These are phyloP conservation scores for Chloroceryle inda DNA, from an alignment of 2,797 vertebrate genomes.

Conservation along the genomic window DNA sequence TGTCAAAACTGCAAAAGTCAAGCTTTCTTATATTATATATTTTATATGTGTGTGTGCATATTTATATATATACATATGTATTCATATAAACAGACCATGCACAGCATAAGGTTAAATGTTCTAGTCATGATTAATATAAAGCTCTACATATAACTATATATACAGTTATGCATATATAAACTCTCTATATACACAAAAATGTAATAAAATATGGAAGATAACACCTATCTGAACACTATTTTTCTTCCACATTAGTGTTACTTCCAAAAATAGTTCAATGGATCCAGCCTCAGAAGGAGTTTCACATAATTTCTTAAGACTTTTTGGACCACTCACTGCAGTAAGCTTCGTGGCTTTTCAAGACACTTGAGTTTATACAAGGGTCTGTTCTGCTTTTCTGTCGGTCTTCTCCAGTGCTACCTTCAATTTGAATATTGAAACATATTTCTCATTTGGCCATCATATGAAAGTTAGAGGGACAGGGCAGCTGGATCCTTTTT, in stretches of 20 bases:
- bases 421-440: not conserved
- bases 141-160: not conserved
- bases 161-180: not conserved
- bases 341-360: not conserved
- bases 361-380: not conserved
- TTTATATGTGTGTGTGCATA: not conserved
- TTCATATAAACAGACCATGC: not conserved
- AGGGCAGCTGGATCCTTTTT: not conserved
- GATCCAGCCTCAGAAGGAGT: not conserved
- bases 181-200: not conserved
- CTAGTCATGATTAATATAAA: not conserved
- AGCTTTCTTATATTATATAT: not conserved
- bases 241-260: not conserved
- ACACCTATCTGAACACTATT: not conserved
- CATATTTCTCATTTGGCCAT: not conserved
- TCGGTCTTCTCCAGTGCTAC: not conserved
- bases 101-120: not conserved
- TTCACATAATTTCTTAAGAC: not conserved
- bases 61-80: not conserved
- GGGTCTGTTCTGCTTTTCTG: not conserved
- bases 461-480: not conserved
- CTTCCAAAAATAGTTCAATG: not conserved
- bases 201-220: not conserved
- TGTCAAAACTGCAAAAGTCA: not conserved
- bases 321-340: not conserved